Conservation (phyloP, 2,797 vertebrate species). For the Trichosurus vulpecula region DNA sequence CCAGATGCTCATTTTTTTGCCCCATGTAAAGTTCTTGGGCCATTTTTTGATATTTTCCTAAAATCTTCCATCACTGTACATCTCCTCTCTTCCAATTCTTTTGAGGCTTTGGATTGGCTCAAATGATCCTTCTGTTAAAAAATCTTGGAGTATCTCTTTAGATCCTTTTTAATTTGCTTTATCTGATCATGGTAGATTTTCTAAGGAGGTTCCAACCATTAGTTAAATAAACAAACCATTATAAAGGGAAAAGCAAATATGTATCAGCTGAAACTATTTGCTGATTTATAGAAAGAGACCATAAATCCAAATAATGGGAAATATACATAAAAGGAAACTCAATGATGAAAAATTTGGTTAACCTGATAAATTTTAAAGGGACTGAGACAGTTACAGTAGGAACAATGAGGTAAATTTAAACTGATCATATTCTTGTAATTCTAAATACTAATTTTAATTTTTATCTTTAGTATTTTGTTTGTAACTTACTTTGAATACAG, state of each 20-base stretch:
- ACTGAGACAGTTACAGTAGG: background rate
- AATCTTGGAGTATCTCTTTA: too few species aligned
- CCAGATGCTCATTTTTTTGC: slow-evolving; percentile 92
- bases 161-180: too few species aligned
- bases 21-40: slow-evolving; percentile 89
- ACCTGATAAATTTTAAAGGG: background rate
- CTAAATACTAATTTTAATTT: background rate
- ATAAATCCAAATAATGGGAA: background rate
- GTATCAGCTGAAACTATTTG: background rate
- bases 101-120: too few species aligned
- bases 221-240: background rate
- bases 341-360: background rate
- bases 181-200: background rate
- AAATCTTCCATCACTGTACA: slow-evolving; percentile 98
- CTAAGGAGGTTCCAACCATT: slow-evolving; percentile 4
- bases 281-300: background rate
- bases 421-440: background rate
- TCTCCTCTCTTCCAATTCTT: slow-evolving; percentile 97
- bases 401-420: background rate
- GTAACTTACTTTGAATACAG: background rate
- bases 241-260: background rate
- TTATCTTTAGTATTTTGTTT: background rate
- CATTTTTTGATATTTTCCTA: slow-evolving; percentile 90
- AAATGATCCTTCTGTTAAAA: too few species aligned
- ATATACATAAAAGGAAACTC: background rate